Base-by-base conservation (phyloP, 2,888 invertebrate species). In the Andrena marginata region DNA sequence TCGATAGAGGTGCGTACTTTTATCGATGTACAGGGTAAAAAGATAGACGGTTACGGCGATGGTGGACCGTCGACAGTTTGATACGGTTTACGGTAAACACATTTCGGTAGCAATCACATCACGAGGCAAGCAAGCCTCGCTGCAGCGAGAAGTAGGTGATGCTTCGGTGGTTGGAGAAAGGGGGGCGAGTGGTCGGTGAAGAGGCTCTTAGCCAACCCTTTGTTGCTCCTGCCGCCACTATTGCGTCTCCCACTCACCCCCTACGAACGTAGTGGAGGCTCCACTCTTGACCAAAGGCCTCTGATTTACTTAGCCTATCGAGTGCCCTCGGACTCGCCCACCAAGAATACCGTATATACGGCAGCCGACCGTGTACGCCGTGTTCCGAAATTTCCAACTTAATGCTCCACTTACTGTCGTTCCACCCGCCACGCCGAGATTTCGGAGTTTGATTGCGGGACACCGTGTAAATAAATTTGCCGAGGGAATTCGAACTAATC, bases 21-120 rank as follows among this genome's bases (percentile, higher is more conserved):
- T 87, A 89, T 83, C 86, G 85, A 85, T 84, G 78, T 71, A 82
- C 76, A 49, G 63, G 73, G 83, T 4, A 42, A 82, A 89, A 82
- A 84, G 83, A 88, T 80, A 84, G 84, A 80, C 80, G 64, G 79
- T 69, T 73, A 80, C 85, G 74, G 71, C 42, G 82, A 75, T 71
- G 76, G 85, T 83, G 82, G 77, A 71, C 71, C 70, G 87, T 88
- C 92, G 91, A 92, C 91, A 91, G 93, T 93, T 93, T 93, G 93
- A 93, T 93, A 92, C 92, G 92, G 93, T 93, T 93, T 93, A 93
- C 93, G 92, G 92, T 93, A 93, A 93, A 93, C 92, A 93, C 93
- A 93, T 93, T 93, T 93, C 91, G 92, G 91, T 92, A 89, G 93
- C 93, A 93, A 93, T 93, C 93, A 92, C 91, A 92, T 92, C 91